Base-by-base conservation (phyloP, 1,140 invertebrate species). In the Sitodiplosis mosellana region DNA sequence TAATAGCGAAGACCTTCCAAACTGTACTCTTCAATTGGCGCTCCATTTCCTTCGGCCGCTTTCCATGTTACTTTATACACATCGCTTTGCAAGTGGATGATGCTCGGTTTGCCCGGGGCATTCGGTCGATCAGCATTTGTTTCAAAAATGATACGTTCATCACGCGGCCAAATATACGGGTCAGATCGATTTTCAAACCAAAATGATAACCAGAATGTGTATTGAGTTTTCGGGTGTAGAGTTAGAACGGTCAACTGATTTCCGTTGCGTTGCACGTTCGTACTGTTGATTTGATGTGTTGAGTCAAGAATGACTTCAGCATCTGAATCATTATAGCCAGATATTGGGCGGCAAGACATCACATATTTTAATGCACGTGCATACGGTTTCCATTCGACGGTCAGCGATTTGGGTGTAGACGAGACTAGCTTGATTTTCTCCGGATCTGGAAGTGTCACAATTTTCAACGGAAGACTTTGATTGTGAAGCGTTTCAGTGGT, bases 21-120 rank as follows among this genome's bases (percentile, higher is more conserved):
- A 19, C 64, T 67, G 53, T 82, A 83, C 4, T 73, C 51, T 18
- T 70, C 63, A 4, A 80, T 69, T 21, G 67, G 57, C 0, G 74
- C 73, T 0, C 82, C 82, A 56, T 85, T 80, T 40, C 77, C 74
- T 41, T 67, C 61, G 0, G 83, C 75, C 1, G 73, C 64, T 36
- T 75, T 67, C 85, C 86, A 89, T 36, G 67, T 71, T 0, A 88
- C 70, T 56, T 83, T 77, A 59, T 80, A 85, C 1, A 79, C 67
- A 19, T 76, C 75, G 20, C 69, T 71, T 14, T 72, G 69, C 10
- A 82, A 63, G 44, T 75, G 73, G 44, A 76, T 72, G 1, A 83
- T 63, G 4, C 66, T 64, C 1, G 83, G 84, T n/a, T 57, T 67
- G 0, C 80, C 80, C 1, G 80, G 80, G 17, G 70, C 57, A 37